phyloP scores from a whole-genome alignment of 92 coral and sea anemone species.

The Isaurus tuberculatus region DNA sequence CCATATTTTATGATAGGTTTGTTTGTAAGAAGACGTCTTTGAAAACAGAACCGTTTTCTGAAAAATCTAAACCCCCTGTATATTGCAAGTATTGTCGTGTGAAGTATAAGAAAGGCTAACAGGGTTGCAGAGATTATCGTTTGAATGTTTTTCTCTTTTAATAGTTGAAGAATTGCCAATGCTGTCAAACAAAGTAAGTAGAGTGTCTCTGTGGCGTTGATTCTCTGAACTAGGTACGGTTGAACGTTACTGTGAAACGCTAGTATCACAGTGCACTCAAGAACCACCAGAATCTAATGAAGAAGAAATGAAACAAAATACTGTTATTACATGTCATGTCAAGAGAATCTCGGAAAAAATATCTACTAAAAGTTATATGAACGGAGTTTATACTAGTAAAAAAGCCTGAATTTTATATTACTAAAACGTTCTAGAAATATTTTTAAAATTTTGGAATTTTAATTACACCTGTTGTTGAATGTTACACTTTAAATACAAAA shows the following conservation, averaged over 20 bases:
- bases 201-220: constrained; percentile 86
- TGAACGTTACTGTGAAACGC: constrained; percentile 85
- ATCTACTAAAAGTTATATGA: no score
- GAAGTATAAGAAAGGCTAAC: constrained; percentile 51
- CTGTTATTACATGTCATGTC: no score
- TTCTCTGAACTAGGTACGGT: constrained; percentile 78
- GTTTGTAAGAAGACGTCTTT: constrained; percentile 25
- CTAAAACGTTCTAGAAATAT: neutral
- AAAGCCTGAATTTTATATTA: no score
- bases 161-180: constrained; percentile 72
- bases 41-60: constrained; percentile 48
- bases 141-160: constrained; percentile 53
- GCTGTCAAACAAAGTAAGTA: constrained; percentile 75
- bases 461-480: neutral
- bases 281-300: constrained; percentile 70
- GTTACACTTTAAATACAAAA: neutral
- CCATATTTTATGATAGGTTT: constrained; percentile 52
- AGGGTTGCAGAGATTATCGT: constrained; percentile 45
- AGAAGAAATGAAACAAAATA: neutral
- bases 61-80: constrained; percentile 68
- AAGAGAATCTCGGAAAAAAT: no score
- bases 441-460: neutral
- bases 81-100: constrained; percentile 47
- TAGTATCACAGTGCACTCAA: constrained; percentile 64
- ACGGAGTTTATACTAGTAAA: no score